phyloP scores from a whole-genome alignment of 2,797 vertebrate genomes.

The Antrozous pallidus region DNA sequence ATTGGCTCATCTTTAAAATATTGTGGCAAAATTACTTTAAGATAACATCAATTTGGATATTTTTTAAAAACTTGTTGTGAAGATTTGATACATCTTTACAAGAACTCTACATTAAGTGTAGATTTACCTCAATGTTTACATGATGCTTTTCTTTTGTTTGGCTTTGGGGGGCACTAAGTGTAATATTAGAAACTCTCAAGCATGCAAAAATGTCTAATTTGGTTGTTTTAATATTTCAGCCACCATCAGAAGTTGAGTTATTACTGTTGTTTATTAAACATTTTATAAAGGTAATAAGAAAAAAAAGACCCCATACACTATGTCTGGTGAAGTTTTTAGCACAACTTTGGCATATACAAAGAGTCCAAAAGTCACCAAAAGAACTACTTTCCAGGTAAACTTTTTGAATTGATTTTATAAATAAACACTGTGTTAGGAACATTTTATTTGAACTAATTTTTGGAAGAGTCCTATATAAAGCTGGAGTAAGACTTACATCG shows the following conservation, averaged over 20 bases:
- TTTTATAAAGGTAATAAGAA: conserved; percentile 18
- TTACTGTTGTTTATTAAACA: neutral
- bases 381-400: conserved; percentile 92
- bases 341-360: conserved; percentile 87
- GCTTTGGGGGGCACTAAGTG: neutral
- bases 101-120: neutral
- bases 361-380: conserved; percentile 88
- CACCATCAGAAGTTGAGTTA: neutral
- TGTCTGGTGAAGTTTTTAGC: conserved; percentile 82
- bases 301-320: conserved; percentile 47
- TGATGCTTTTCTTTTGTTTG: neutral
- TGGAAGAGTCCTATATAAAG: neutral
- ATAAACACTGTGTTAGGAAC: neutral
- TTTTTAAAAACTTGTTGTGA: neutral
- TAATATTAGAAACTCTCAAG: neutral
- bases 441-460: neutral
- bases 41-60: neutral
- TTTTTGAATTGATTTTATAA: neutral
- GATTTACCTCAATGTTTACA: neutral
- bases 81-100: neutral
- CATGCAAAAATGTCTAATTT: neutral
- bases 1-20: neutral
- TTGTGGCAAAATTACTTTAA: neutral
- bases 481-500: neutral
- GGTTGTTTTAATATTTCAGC: conserved; percentile 49